A percentile compares a stretch with the other conserved stretches of the same genome.
Evolutionary conservation across 2,797 vertebrate species (phyloP).

Genomic region (Masticophis lateralis): DNA sequence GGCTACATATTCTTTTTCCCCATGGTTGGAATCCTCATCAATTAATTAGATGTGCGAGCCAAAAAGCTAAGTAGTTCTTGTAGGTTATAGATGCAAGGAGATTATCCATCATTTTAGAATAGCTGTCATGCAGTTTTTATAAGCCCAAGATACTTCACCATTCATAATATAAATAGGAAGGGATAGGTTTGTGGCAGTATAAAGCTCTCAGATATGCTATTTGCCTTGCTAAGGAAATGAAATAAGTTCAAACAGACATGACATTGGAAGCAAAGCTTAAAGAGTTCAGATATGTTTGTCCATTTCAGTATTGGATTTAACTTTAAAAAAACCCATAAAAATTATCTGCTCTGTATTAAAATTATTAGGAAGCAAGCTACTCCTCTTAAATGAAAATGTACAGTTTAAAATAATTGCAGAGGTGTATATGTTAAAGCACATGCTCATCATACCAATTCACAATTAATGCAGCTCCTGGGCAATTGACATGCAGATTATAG

Average conservation of each 20-base stretch:
- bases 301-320: neutral
- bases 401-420: slow-evolving; percentile 36
- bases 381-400: neutral
- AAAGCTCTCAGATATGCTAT: neutral
- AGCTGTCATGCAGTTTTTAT: neutral
- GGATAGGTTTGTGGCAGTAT: neutral
- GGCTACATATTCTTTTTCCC: neutral
- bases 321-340: neutral
- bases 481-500: slow-evolving; percentile 44
- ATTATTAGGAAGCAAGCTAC: neutral
- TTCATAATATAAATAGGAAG: neutral
- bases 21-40: neutral
- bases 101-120: neutral
- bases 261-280: neutral
- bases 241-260: neutral
- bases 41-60: neutral
- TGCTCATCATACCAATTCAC: slow-evolving; percentile 11
- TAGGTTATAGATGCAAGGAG: neutral
- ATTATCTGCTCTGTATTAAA: neutral
- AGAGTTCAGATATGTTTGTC: neutral
- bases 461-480: slow-evolving; percentile 44
- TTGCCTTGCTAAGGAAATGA: neutral
- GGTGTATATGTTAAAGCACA: slow-evolving; percentile 40
- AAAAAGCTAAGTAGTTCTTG: neutral
- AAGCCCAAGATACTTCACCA: neutral